phyloP scores from a whole-genome alignment of 2,888 invertebrate species.

The Adelphocoris suturalis region DNA sequence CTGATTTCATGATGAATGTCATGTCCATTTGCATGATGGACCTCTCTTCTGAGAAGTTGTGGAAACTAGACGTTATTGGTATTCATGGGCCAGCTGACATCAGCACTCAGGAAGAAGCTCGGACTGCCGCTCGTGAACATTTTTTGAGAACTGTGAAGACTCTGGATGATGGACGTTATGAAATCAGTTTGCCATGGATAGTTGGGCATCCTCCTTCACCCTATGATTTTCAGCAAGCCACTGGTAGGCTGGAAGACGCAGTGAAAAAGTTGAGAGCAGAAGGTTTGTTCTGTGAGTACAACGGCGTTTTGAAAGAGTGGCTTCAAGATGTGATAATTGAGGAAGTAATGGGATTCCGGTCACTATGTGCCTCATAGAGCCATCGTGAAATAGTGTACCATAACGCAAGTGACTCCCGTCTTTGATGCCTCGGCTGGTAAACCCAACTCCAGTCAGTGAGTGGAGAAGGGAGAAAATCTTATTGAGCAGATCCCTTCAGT shows the following conservation, averaged over 20 bases:
- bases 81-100: no score
- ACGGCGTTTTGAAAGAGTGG: constrained; percentile 63
- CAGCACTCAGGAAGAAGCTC: no score
- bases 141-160: constrained; percentile 40
- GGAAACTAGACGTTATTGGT: no score
- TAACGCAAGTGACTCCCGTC: constrained; percentile 56
- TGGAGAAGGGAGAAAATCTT: constrained; percentile 75
- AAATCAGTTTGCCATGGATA: constrained; percentile 57
- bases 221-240: constrained; percentile 41
- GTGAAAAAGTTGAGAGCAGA: constrained; percentile 31
- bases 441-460: constrained; percentile 75
- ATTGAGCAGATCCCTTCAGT: constrained; percentile 74
- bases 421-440: constrained; percentile 72
- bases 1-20: no score
- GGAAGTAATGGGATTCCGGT: constrained; percentile 38
- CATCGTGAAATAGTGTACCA: constrained; percentile 53
- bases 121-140: not conserved
- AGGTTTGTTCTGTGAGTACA: not conserved
- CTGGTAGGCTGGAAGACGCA: not conserved
- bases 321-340: constrained; percentile 60
- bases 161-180: constrained; percentile 50
- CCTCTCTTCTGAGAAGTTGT: no score
- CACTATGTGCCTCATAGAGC: constrained; percentile 69
- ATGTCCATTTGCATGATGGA: no score
- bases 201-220: constrained; percentile 50